Evolutionary conservation across 2,113 vertebrate genomes (phyloP).

Genomic region (Mirounga angustirostris): DNA sequence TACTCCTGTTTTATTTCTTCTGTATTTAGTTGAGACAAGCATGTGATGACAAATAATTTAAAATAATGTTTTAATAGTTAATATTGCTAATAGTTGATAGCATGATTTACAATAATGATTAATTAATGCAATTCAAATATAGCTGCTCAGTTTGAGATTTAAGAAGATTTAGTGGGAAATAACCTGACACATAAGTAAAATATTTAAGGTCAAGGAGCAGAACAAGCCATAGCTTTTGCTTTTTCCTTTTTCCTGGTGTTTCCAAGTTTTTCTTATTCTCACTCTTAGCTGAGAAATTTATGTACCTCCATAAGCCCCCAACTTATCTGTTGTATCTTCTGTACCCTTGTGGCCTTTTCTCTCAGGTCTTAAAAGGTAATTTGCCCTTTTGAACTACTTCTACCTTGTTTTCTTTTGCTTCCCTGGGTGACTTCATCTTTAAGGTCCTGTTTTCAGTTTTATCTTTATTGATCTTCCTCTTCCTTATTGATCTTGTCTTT

Average conservation of each 20-base stretch:
- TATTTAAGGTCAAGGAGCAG: not conserved
- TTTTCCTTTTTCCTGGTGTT: not conserved
- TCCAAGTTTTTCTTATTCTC: not conserved
- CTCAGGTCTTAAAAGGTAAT: not conserved
- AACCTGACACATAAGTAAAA: not conserved
- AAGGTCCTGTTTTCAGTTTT: constrained; percentile 60
- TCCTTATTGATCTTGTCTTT: constrained; percentile 59
- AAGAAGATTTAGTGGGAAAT: constrained; percentile 31
- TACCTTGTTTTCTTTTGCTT: not conserved
- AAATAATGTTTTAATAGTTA: not conserved
- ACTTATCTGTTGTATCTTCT: not conserved
- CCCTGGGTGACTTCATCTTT: constrained; percentile 29
- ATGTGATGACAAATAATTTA: not conserved
- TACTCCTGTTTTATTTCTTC: not conserved
- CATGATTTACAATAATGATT: not conserved
- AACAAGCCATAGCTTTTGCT: not conserved
- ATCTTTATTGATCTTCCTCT: constrained; percentile 62
- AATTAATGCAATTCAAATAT: not conserved
- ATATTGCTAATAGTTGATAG: not conserved
- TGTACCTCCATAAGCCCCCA: not conserved
- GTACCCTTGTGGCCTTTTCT: not conserved
- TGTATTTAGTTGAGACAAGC: not conserved
- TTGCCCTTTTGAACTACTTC: constrained; percentile 29
- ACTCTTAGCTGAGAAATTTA: not conserved
- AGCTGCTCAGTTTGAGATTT: not conserved